Evolutionary conservation across 2,888 invertebrate genomes (phyloP), one percentile per base, ranked within the genome.

Genomic region (Drosophila buzzatii): DNA sequence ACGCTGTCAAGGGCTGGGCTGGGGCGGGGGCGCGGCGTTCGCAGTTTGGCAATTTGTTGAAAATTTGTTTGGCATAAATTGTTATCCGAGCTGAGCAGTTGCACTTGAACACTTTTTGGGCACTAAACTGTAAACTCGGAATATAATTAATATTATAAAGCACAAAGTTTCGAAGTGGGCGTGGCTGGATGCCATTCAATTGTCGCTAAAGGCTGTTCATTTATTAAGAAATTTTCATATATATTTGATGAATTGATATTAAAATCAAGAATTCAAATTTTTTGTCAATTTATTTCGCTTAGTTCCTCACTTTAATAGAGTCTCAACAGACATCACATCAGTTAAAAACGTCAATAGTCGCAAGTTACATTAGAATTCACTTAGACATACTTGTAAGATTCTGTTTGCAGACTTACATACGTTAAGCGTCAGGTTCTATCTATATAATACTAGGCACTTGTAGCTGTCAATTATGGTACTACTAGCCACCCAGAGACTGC

Each of bases 21-120:
- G 4, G 5, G 14, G 4, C 5, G 37, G 16, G n/a, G n/a, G n/a
- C n/a, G n/a, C n/a, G n/a, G n/a, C n/a, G n/a, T n/a, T n/a, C 14
- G 20, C 37, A 58, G 60, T 47, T 58, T 49, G 66, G 76, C 77
- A 77, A 77, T 77, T 77, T 79, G 77, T 23, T 70, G 60, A 44
- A 74, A 77, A 77, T 75, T 75, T 75, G 76, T 70, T 77, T 77
- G 77, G 80, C 77, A 77, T 64, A 79, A 82, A 70, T 64, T 84
- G 81, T 86, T 74, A 86, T 81, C 71, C 75, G 81, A 82, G 85
- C 86, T 84, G 75, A 81, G 81, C 84, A 82, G 67, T 86, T 86
- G 78, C 71, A 86, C 60, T 86, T 71, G 65, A 84, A 84, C 82
- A 86, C 76, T 85, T 79, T 70, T 60, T 42, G 74, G 61, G 58